These are phyloP conservation scores for Cuculus canorus DNA, from an alignment of 2,797 vertebrate genomes.

Conservation along the genomic window DNA sequence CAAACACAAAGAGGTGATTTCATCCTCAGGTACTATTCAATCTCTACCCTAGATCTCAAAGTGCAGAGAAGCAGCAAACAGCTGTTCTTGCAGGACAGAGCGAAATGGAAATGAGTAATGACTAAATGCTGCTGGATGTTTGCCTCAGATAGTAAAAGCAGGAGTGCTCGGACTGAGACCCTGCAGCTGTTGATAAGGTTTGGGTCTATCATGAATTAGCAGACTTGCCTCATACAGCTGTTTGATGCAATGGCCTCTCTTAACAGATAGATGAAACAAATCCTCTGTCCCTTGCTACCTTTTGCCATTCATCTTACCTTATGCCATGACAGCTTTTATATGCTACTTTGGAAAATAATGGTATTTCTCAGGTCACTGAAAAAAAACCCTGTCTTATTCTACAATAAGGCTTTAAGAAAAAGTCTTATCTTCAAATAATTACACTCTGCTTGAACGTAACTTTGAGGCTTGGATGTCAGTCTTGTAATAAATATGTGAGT, in stretches of 20 bases:
- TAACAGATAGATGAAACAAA: background rate
- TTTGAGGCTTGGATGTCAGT: background rate
- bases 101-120: background rate
- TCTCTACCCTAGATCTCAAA: background rate
- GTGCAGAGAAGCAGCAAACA: background rate
- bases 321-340: background rate
- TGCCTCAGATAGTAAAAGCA: background rate
- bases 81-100: background rate
- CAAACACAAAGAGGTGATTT: background rate
- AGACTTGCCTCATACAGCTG: background rate
- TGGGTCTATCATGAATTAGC: background rate
- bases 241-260: background rate
- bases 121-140: background rate
- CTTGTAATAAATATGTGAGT: background rate
- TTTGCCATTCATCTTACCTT: background rate
- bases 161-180: background rate
- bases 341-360: background rate
- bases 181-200: background rate
- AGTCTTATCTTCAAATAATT: background rate
- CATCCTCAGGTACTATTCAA: background rate
- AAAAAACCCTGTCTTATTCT: background rate
- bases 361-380: background rate
- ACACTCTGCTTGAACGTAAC: background rate
- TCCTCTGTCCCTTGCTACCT: background rate
- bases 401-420: background rate